Evolutionary conservation across 2,888 invertebrate species (phyloP), one percentile per base, ranked within the genome.

Genomic region (Automeris io): DNA sequence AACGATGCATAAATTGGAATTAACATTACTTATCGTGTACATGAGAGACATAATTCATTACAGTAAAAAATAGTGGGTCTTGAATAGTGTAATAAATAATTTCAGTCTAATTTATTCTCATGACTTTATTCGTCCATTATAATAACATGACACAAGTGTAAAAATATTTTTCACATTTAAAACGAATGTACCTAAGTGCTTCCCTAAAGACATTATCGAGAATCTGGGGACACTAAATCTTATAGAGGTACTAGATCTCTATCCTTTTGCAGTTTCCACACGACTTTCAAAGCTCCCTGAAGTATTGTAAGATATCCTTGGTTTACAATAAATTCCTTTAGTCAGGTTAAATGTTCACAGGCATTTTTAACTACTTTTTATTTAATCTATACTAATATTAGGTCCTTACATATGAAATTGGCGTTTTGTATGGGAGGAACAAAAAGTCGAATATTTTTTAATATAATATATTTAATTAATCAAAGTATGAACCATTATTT

Each of bases 231-330:
- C 59, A 63, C 63, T 81, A 80, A 83, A 81, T 82, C 75, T 77
- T 66, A 60, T 61, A 61, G 69, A 57, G 62, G 68, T 58, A 53
- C 63, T 65, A 68, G 64, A 69, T 63, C 70, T 62, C 62, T 49
- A 67, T 72, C 68, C 70, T 76, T 80, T 73, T 71, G 61, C 60
- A 67, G 64, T 70, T 71, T 73, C 68, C 70, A 62, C 73, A 63
- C 61, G 67, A 61, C 74, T 74, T 72, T 78, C 79, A 80, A 61
- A 47, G 65, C 57, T 63, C 81, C 70, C 81, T 25, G 43, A 72
- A 69, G 80, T 45, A 63, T 56, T 49, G 47, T 54, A 54, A 54
- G 56, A 57, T 68, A 66, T 64, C 61, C 59, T 63, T 61, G 65
- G 69, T 69, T 69, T 61, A 61, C 61, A 61, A 49, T 50, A 50